phyloP scores from a whole-genome alignment of 2,113 vertebrate species.

The Nyctereutes procyonoides region DNA sequence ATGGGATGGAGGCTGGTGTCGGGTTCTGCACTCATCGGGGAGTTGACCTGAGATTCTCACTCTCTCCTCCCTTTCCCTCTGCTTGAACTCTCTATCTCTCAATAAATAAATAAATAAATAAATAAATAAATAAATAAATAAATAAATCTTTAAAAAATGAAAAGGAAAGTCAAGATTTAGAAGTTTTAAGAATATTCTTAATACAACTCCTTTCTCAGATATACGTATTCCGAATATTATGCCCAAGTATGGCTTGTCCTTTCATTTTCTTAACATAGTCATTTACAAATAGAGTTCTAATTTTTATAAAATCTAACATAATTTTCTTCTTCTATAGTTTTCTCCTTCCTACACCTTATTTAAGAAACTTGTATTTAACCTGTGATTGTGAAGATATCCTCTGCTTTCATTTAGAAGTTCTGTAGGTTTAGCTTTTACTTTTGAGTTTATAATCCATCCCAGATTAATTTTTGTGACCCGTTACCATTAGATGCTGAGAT shows the following conservation, averaged over 20 bases:
- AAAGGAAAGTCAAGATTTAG: not conserved
- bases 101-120: not conserved
- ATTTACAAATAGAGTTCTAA: not conserved
- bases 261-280: not conserved
- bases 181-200: not conserved
- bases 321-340: not conserved
- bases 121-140: not conserved
- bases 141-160: not conserved
- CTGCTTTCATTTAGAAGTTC: not conserved
- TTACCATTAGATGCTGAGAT: not conserved
- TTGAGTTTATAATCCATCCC: not conserved
- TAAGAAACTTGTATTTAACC: not conserved
- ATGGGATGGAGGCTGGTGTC: not conserved
- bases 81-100: not conserved
- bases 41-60: not conserved
- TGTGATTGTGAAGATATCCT: not conserved
- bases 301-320: not conserved
- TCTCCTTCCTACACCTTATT: not conserved
- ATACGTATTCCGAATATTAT: not conserved
- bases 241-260: not conserved
- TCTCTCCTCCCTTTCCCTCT: not conserved
- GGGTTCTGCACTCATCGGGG: not conserved
- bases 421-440: not conserved
- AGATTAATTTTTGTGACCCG: not conserved
- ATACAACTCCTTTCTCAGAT: not conserved